phyloP scores from a whole-genome alignment of 2,113 vertebrate genomes.

The Callipepla squamata region DNA sequence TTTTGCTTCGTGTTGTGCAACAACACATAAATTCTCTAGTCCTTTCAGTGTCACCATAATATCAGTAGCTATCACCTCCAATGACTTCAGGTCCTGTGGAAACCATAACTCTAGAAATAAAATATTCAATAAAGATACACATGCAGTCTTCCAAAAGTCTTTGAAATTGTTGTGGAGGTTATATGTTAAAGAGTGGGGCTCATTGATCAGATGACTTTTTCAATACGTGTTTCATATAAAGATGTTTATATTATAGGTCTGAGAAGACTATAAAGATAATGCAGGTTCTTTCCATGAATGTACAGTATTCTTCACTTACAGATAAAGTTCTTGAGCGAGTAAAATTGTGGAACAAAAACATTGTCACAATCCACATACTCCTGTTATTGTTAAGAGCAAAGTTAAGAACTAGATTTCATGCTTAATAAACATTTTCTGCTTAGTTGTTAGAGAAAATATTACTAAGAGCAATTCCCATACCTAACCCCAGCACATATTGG shows the following conservation, averaged over 20 bases:
- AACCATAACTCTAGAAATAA: not conserved
- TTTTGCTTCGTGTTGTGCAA: not conserved
- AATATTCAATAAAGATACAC: not conserved
- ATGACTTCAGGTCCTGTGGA: not conserved
- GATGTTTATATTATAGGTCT: not conserved
- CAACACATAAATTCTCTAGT: not conserved
- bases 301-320: not conserved
- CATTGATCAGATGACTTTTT: not conserved
- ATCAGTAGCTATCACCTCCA: not conserved
- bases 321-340: not conserved
- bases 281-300: not conserved
- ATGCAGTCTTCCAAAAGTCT: not conserved
- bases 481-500: not conserved
- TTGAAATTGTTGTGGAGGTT: not conserved
- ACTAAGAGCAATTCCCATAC: not conserved
- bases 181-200: not conserved
- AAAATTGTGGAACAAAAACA: not conserved
- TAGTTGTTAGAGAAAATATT: not conserved
- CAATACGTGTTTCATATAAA: not conserved
- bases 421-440: not conserved
- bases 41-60: not conserved
- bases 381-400: not conserved
- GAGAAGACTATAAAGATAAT: not conserved
- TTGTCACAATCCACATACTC: not conserved
- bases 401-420: not conserved